A percentile compares a stretch with the other conserved stretches of the same genome.
Evolutionary conservation across 2,113 vertebrate genomes (phyloP).

Genomic region (Paraplagusia blochii): DNA sequence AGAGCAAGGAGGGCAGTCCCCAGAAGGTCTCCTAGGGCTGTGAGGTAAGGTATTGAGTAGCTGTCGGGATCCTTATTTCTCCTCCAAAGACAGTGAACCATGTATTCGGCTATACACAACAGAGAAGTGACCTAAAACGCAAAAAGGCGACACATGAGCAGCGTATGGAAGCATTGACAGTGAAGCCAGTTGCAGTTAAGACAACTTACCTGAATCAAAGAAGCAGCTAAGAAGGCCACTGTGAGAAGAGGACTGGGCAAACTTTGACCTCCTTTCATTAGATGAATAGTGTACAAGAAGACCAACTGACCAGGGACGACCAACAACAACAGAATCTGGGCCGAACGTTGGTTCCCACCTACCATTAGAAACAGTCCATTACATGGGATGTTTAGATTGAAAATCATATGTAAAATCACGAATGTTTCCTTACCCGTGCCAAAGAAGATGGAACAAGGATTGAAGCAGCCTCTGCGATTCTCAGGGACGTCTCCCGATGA

Average conservation of each 20-base stretch:
- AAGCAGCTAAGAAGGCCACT: slow-evolving; percentile 80
- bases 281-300: slow-evolving; percentile 81
- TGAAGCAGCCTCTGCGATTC: slow-evolving; percentile 78
- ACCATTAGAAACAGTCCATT: slow-evolving; percentile 17
- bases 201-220: slow-evolving; percentile 83
- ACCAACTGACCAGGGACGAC: slow-evolving; percentile 88
- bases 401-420: not conserved
- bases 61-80: slow-evolving; percentile 87
- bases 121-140: slow-evolving; percentile 79
- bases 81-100: slow-evolving; percentile 85
- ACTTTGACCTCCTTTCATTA: slow-evolving; percentile 79
- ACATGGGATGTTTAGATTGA: slow-evolving; percentile 3
- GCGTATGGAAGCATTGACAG: not conserved
- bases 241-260: slow-evolving; percentile 78
- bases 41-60: slow-evolving; percentile 95
- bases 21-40: slow-evolving; percentile 87
- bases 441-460: slow-evolving; percentile 82
- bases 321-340: slow-evolving; percentile 84
- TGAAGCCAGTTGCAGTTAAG: not conserved
- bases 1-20: slow-evolving; percentile 86
- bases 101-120: slow-evolving; percentile 83
- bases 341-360: slow-evolving; percentile 86
- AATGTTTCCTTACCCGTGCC: slow-evolving; percentile 78
- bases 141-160: slow-evolving; percentile 6
- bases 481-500: slow-evolving; percentile 80